phyloP scores from a whole-genome alignment of 2,888 invertebrate genomes.

The Charanyca ferruginea region DNA sequence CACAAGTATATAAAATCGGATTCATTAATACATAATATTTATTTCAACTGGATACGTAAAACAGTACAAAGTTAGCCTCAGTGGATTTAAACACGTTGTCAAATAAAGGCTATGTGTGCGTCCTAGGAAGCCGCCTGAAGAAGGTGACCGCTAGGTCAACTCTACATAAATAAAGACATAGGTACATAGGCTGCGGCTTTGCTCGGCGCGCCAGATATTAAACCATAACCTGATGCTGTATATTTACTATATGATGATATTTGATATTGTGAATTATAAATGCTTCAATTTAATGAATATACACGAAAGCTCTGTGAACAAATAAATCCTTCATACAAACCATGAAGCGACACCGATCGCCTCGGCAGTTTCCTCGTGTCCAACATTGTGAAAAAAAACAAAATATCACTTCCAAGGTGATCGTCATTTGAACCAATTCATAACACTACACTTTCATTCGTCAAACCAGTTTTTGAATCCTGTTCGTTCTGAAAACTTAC shows the following conservation, averaged over 20 bases:
- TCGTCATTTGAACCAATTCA: constrained; percentile 81
- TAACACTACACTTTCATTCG: constrained; percentile 86
- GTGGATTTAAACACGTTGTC: constrained; percentile 34
- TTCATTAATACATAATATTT: neutral
- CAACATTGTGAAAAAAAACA: constrained; percentile 81
- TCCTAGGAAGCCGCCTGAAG: constrained; percentile 61
- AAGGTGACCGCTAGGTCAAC: constrained; percentile 60
- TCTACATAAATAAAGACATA: constrained; percentile 42
- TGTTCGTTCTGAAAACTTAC: constrained; percentile 84
- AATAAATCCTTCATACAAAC: constrained; percentile 75
- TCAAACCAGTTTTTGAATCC: constrained; percentile 81
- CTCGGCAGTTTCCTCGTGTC: constrained; percentile 86
- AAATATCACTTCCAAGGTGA: constrained; percentile 74
- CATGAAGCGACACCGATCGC: constrained; percentile 85
- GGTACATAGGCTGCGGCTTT: constrained; percentile 31
- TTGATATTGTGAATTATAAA: too few relatives aligned
- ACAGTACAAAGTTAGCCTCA: constrained; percentile 6
- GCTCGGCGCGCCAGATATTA: constrained; percentile 15
- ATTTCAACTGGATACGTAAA: neutral
- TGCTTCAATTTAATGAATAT: neutral
- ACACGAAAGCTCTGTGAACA: constrained; percentile 47
- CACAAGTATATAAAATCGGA: neutral
- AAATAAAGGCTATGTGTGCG: constrained; percentile 36
- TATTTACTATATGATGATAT: neutral
- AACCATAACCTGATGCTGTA: constrained; percentile 6